Evolutionary conservation across 2,113 vertebrate species (phyloP).

Genomic region (Orientallactaga bullata): DNA sequence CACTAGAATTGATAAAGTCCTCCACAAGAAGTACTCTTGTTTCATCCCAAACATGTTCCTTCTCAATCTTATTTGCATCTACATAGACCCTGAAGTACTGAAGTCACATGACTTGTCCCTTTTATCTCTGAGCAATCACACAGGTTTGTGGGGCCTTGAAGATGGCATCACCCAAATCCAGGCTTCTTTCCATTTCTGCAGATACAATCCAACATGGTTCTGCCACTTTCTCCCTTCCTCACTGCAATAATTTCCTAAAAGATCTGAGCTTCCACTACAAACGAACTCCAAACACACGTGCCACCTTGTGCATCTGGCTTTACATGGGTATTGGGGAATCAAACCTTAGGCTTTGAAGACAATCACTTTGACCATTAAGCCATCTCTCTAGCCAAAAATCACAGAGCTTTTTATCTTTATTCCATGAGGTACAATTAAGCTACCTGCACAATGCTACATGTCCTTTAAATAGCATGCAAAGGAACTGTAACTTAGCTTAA

Average conservation of each 20-base stretch:
- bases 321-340: no score
- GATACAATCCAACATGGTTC: not conserved
- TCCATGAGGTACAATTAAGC: not conserved
- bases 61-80: not conserved
- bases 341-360: no score
- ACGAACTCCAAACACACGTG: no score
- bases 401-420: slow-evolving; percentile 4
- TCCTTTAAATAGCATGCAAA: not conserved
- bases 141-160: not conserved
- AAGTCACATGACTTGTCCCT: not conserved
- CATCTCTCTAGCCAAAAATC: not conserved
- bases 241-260: not conserved
- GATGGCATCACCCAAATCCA: not conserved
- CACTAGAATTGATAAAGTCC: not conserved
- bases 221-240: not conserved
- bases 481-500: not conserved
- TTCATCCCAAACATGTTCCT: not conserved
- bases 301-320: no score
- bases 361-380: no score
- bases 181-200: slow-evolving; percentile 15
- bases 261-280: not conserved
- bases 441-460: not conserved
- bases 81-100: not conserved
- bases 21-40: not conserved
- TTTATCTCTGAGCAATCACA: not conserved